phyloP scores from a whole-genome alignment of 2,797 vertebrate genomes.

The Coracias cyanogaster region DNA sequence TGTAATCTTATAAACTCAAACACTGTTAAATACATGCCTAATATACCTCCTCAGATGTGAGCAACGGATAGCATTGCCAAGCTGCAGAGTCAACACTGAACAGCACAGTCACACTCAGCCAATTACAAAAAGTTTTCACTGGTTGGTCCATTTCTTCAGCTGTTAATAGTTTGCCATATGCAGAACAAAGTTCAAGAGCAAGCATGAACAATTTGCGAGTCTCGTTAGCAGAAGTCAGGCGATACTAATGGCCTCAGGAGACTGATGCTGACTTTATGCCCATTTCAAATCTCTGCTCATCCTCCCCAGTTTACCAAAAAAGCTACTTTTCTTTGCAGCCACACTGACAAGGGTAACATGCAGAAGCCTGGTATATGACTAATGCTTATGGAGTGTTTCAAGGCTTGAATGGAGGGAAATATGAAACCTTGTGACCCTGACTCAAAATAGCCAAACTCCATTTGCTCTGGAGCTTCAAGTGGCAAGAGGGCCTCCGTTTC shows the following conservation, averaged over 20 bases:
- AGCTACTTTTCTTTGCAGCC: slow-evolving; percentile 24
- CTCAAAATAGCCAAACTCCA: slow-evolving; percentile 43
- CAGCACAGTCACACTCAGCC: not conserved
- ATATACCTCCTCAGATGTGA: not conserved
- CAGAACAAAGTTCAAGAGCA: slow-evolving; percentile 38
- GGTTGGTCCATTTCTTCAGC: not conserved
- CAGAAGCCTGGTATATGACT: not conserved
- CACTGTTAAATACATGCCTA: not conserved
- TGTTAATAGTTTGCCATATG: not conserved
- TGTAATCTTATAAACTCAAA: slow-evolving; percentile 17
- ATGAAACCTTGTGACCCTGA: slow-evolving; percentile 57
- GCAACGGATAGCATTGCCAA: not conserved
- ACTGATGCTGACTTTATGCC: not conserved
- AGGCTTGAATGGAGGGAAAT: slow-evolving; percentile 32
- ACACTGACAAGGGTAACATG: not conserved
- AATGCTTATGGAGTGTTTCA: slow-evolving; percentile 10
- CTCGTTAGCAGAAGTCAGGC: slow-evolving; percentile 10
- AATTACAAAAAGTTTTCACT: not conserved
- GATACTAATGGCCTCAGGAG: not conserved
- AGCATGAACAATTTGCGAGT: not conserved
- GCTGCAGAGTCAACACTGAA: not conserved
- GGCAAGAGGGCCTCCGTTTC: not conserved
- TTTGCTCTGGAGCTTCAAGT: slow-evolving; percentile 22
- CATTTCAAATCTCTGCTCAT: not conserved
- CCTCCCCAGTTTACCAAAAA: slow-evolving; percentile 14